Conservation (phyloP, 2,113 vertebrate species). For the Prolemur simus region DNA sequence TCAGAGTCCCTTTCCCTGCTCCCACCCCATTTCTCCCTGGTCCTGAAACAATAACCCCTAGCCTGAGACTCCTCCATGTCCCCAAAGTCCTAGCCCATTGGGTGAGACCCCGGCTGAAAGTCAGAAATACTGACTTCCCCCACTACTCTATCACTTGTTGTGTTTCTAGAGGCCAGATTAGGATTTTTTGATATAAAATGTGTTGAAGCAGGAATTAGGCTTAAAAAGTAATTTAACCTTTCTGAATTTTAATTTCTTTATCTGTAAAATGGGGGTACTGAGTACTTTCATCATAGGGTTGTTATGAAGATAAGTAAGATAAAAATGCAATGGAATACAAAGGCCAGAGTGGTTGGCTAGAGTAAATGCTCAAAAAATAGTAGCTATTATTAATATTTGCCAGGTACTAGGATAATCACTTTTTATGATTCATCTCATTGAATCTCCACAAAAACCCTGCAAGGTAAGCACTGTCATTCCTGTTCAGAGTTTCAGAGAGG, state of each 20-base stretch:
- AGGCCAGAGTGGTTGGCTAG: background rate
- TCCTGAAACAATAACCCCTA: conserved; percentile 27
- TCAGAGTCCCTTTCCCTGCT: conserved; percentile 36
- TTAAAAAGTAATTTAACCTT: conserved; percentile 11
- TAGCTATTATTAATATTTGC: conserved; percentile 25
- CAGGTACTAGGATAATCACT: background rate
- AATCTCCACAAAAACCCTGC: background rate
- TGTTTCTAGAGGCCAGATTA: background rate
- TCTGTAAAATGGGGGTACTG: background rate
- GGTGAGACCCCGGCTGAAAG: conserved; percentile 9
- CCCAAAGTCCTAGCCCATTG: background rate
- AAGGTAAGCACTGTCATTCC: background rate
- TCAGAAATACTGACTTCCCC: background rate
- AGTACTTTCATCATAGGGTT: background rate
- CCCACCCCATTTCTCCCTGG: background rate
- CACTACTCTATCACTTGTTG: background rate
- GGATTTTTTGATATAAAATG: background rate
- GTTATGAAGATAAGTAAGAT: background rate
- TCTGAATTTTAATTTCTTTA: conserved; percentile 31
- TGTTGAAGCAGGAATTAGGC: background rate
- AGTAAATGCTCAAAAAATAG: background rate
- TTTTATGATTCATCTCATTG: conserved; percentile 20
- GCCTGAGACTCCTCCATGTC: background rate
- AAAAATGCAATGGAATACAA: background rate
- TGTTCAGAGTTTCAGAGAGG: background rate